A percentile compares a stretch with the other conserved stretches of the same genome.
Conservation (phyloP, 2,888 invertebrate species). For the Trachelus tabidus region DNA sequence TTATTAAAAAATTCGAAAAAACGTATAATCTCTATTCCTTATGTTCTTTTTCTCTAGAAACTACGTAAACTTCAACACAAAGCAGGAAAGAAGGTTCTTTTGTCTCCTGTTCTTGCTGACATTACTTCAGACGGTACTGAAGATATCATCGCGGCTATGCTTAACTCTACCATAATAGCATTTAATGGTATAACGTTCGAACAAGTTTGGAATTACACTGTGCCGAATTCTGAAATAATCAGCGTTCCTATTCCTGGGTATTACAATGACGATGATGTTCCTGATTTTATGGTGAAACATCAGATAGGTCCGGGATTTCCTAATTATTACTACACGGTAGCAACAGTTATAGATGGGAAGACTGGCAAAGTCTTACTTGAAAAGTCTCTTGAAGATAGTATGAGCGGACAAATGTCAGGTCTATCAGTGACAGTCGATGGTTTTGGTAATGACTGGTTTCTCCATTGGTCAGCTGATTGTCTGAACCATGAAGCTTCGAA, state of each 20-base stretch:
- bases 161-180: slow-evolving; percentile 78
- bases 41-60: slow-evolving; percentile 58
- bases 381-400: slow-evolving; percentile 71
- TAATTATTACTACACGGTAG: slow-evolving; percentile 79
- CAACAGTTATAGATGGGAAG: slow-evolving; percentile 70
- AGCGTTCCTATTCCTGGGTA: slow-evolving; percentile 83
- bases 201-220: slow-evolving; percentile 79
- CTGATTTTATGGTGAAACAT: slow-evolving; percentile 83
- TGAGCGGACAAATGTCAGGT: slow-evolving; percentile 73
- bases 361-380: slow-evolving; percentile 72
- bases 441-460: slow-evolving; percentile 80
- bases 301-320: slow-evolving; percentile 78
- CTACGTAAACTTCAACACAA: slow-evolving; percentile 71
- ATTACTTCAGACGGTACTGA: slow-evolving; percentile 77
- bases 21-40: background rate
- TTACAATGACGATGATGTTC: slow-evolving; percentile 80
- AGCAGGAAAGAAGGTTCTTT: slow-evolving; percentile 74
- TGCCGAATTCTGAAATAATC: slow-evolving; percentile 76
- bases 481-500: slow-evolving; percentile 64
- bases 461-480: slow-evolving; percentile 83
- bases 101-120: slow-evolving; percentile 76
- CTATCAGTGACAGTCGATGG: slow-evolving; percentile 71
- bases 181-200: slow-evolving; percentile 76
- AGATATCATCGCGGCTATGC: slow-evolving; percentile 80
- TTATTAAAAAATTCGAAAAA: slow-evolving; percentile 9